Evolutionary conservation across 2,888 invertebrate genomes (phyloP).

Genomic region (Pardosa pseudoannulata): DNA sequence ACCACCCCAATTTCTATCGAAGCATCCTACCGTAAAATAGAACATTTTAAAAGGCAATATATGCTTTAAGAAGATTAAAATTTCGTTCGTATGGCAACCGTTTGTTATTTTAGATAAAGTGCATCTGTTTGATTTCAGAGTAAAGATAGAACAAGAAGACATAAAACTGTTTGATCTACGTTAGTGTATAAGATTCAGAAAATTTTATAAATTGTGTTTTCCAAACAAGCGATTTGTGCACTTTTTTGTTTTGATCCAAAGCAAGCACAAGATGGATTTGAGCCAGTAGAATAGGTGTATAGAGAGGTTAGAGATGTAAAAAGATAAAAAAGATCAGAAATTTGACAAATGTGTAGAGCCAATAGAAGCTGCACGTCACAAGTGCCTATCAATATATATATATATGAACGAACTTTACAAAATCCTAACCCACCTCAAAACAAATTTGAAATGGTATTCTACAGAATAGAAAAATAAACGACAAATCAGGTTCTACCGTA

Average conservation of each 20-base stretch:
- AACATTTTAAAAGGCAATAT: slow-evolving; percentile 34
- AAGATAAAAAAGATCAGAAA: slow-evolving; percentile 63
- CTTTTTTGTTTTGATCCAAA: slow-evolving; percentile 35
- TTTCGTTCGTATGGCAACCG: not conserved
- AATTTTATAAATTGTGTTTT: slow-evolving; percentile 67
- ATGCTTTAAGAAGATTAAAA: slow-evolving; percentile 13
- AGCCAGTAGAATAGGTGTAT: slow-evolving; percentile 55
- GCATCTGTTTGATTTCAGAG: slow-evolving; percentile 25
- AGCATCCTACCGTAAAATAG: slow-evolving; percentile 61
- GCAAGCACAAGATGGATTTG: slow-evolving; percentile 55
- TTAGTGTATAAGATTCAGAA: slow-evolving; percentile 68
- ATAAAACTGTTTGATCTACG: slow-evolving; percentile 46
- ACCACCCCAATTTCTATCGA: slow-evolving; percentile 64
- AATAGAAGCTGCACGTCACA: slow-evolving; percentile 65
- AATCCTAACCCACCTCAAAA: slow-evolving; percentile 63
- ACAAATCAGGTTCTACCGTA: slow-evolving; percentile 63
- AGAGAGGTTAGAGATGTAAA: slow-evolving; percentile 55
- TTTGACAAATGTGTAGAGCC: slow-evolving; percentile 70
- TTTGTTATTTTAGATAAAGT: slow-evolving; percentile 28
- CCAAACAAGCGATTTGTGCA: slow-evolving; percentile 60
- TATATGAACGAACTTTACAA: slow-evolving; percentile 57
- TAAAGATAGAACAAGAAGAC: slow-evolving; percentile 45
- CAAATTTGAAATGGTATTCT: slow-evolving; percentile 59
- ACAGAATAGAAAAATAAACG: slow-evolving; percentile 57
- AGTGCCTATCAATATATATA: slow-evolving; percentile 42